A percentile compares a stretch with the other conserved stretches of the same genome.
phyloP scores from a whole-genome alignment of 2,113 vertebrate genomes.

The Pseudorectes ferrugineus region DNA sequence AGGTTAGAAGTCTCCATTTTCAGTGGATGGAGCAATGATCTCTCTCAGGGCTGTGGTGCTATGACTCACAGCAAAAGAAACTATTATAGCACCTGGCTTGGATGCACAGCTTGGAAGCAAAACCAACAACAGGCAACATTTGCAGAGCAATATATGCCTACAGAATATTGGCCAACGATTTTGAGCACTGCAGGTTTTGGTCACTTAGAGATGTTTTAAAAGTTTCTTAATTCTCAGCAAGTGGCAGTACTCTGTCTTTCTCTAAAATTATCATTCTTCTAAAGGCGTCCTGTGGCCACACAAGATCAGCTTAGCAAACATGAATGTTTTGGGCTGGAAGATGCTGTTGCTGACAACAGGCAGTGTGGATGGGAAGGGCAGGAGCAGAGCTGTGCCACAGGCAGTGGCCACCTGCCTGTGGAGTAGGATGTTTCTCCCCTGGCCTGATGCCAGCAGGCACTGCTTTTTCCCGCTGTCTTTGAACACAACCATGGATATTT shows the following conservation, averaged over 20 bases:
- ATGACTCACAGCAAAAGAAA: neutral
- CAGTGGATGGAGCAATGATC: neutral
- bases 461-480: neutral
- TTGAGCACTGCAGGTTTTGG: neutral
- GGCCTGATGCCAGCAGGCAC: neutral
- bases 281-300: accelerated
- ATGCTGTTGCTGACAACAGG: accelerated
- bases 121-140: neutral
- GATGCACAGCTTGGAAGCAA: neutral
- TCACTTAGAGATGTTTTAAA: neutral
- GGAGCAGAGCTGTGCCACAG: neutral
- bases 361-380: neutral
- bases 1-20: neutral
- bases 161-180: neutral
- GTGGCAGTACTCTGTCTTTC: neutral
- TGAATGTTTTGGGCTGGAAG: neutral
- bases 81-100: neutral
- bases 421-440: neutral
- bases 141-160: neutral
- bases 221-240: neutral
- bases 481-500: neutral
- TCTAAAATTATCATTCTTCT: neutral
- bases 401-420: neutral
- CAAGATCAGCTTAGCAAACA: neutral
- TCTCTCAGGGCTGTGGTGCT: neutral